A percentile compares a stretch with the other conserved stretches of the same genome.
phyloP scores from a whole-genome alignment of 2,113 vertebrate species.

The Callipepla californica region DNA sequence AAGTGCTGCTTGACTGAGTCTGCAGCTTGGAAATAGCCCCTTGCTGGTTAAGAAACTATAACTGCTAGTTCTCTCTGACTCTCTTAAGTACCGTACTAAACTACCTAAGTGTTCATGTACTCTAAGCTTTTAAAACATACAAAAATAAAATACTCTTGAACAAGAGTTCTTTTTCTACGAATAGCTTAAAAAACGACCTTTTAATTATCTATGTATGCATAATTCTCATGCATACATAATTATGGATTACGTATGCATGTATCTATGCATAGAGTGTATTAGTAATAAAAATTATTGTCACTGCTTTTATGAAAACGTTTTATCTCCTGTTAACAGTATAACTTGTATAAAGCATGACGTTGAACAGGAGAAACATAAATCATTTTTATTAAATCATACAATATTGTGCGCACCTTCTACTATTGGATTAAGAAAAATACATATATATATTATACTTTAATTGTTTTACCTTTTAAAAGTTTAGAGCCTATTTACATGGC shows the following conservation, averaged over 20 bases:
- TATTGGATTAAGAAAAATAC: background rate
- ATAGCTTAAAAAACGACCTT: background rate
- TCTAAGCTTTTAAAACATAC: background rate
- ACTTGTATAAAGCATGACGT: background rate
- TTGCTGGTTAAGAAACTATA: constrained; percentile 21
- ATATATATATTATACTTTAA: rapidly evolving
- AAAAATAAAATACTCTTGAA: background rate
- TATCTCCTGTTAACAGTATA: background rate
- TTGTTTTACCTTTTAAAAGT: background rate
- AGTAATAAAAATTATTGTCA: background rate
- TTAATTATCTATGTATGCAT: background rate
- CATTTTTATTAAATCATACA: background rate
- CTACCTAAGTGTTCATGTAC: background rate
- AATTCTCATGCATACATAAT: background rate
- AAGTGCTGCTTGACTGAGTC: background rate
- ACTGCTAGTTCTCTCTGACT: background rate
- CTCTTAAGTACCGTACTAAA: constrained; percentile 18
- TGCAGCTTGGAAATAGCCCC: constrained; percentile 18
- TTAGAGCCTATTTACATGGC: background rate
- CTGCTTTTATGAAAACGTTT: background rate
- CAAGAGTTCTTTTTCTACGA: background rate
- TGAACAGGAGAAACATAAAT: background rate
- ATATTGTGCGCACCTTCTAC: background rate
- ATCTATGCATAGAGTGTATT: background rate
- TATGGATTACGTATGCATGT: background rate